A percentile compares a stretch with the other conserved stretches of the same genome.
Evolutionary conservation across 2,113 vertebrate genomes (phyloP).

Genomic region (Microtus pennsylvanicus): DNA sequence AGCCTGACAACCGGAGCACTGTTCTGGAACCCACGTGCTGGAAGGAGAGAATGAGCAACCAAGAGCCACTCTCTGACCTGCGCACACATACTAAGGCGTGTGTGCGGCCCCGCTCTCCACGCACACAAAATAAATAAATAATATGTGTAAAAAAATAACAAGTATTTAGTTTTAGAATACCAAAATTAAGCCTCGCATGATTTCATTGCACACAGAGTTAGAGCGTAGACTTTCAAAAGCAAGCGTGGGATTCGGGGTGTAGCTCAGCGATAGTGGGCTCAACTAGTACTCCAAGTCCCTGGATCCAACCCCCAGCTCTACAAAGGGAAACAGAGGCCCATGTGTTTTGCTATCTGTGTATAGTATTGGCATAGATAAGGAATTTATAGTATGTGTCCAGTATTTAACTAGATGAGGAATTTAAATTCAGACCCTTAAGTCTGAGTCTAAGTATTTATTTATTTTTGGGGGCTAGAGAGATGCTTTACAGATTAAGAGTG

Average conservation of each 20-base stretch:
- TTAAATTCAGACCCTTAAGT: conserved; percentile 46
- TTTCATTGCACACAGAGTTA: conserved; percentile 20
- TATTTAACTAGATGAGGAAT: conserved; percentile 45
- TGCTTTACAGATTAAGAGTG: not conserved
- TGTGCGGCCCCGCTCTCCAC: not conserved
- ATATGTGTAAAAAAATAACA: not conserved
- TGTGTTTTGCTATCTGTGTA: conserved; percentile 19
- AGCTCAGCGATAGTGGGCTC: not conserved
- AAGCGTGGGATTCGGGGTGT: not conserved
- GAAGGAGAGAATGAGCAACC: not conserved
- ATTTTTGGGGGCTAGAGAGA: not conserved
- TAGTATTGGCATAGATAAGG: not conserved
- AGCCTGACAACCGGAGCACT: not conserved
- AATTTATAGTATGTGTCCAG: conserved; percentile 7
- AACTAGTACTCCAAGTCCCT: not conserved
- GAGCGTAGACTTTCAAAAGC: not conserved
- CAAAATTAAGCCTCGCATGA: not conserved
- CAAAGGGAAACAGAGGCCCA: not conserved
- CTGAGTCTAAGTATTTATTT: conserved; percentile 10
- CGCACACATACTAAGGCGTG: not conserved
- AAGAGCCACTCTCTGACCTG: not conserved
- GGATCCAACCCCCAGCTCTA: not conserved
- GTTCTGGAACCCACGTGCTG: not conserved
- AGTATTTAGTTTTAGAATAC: not conserved
- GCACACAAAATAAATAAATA: not conserved